Evolutionary conservation across 2,797 vertebrate species (phyloP).

Genomic region (Myioborus melanocephalus): DNA sequence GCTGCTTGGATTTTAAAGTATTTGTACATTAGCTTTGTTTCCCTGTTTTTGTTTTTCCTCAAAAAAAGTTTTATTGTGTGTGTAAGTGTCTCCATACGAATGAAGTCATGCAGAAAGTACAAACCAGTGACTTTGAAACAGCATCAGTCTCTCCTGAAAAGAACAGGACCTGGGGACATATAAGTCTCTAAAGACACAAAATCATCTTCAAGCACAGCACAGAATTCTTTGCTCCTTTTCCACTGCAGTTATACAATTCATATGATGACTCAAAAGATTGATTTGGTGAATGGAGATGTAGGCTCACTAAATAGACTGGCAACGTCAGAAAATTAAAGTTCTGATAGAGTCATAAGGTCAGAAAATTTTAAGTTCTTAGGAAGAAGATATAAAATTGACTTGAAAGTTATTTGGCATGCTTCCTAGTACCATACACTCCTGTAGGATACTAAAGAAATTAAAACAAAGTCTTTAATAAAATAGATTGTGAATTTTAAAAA

Average conservation of each 20-base stretch:
- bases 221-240: slow-evolving; percentile 10
- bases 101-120: slow-evolving; percentile 17
- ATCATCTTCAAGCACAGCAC: background rate
- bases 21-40: background rate
- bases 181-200: background rate
- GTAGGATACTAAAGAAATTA: background rate
- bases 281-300: background rate
- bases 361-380: background rate
- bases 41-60: background rate
- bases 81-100: background rate
- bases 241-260: background rate
- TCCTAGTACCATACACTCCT: background rate
- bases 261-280: background rate
- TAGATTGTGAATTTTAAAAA: background rate
- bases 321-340: background rate
- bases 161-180: background rate
- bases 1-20: background rate
- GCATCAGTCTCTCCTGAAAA: background rate
- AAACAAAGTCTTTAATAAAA: background rate
- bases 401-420: background rate
- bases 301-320: background rate
- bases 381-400: background rate
- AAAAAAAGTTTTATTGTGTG: background rate
- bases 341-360: background rate
- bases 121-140: slow-evolving; percentile 30